Evolutionary conservation across 2,797 vertebrate species (phyloP).

Genomic region (Champsocephalus esox): DNA sequence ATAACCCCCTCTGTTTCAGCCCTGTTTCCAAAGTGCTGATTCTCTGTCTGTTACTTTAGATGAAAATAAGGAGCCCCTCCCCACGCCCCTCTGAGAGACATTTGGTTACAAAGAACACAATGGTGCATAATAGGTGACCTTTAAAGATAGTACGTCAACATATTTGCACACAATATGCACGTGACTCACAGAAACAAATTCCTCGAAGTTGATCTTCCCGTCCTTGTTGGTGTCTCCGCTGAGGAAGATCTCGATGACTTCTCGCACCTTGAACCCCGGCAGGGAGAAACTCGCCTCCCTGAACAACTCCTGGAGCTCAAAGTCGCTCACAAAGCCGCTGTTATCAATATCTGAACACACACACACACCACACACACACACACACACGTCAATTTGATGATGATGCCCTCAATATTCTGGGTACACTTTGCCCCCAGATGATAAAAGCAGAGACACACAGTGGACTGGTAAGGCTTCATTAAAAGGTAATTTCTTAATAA

Average conservation of each 20-base stretch:
- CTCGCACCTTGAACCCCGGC: constrained; percentile 94
- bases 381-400: constrained; percentile 2
- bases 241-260: constrained; percentile 93
- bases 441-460: constrained; percentile 21
- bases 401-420: background rate
- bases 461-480: background rate
- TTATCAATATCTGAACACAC: constrained; percentile 91
- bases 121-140: too few relatives aligned
- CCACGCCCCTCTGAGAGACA: too few relatives aligned
- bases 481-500: background rate
- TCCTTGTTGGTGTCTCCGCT: constrained; percentile 94
- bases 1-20: too few relatives aligned
- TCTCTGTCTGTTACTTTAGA: too few relatives aligned
- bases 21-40: too few relatives aligned
- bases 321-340: constrained; percentile 95
- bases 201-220: constrained; percentile 95
- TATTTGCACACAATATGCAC: background rate
- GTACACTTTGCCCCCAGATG: background rate
- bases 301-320: constrained; percentile 97
- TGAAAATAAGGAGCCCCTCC: too few relatives aligned
- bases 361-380: constrained; percentile 7
- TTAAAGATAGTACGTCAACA: fast-evolving
- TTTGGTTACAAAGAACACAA: too few relatives aligned
- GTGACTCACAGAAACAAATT: constrained; percentile 92
- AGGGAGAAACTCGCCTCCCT: constrained; percentile 93